A percentile compares a stretch with the other conserved stretches of the same genome.
phyloP scores from a whole-genome alignment of 2,797 vertebrate species.

The Odontamblyopus lacepedii region DNA sequence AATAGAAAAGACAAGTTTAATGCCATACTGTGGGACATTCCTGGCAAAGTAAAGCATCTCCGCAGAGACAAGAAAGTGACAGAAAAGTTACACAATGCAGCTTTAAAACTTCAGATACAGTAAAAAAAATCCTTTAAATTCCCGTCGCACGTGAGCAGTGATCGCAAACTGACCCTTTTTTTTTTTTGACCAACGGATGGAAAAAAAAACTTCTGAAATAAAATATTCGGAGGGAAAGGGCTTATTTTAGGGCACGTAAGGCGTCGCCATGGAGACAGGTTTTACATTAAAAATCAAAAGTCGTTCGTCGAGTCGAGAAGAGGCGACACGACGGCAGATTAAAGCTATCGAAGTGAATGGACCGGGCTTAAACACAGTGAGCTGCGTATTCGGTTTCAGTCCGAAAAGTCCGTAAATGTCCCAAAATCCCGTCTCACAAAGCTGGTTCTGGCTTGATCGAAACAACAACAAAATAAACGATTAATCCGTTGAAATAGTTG shows the following conservation, averaged over 20 bases:
- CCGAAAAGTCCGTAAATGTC: slow-evolving; percentile 32
- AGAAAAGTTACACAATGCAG: no score
- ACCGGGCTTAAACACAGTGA: slow-evolving; percentile 48
- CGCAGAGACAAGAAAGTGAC: no score
- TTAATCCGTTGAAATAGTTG: not conserved
- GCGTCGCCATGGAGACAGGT: slow-evolving; percentile 26
- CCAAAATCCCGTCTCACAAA: slow-evolving; percentile 40
- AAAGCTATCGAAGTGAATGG: slow-evolving; percentile 74
- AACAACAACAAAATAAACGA: not conserved
- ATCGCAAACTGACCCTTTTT: not conserved
- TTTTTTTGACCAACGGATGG: not conserved
- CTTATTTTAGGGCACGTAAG: slow-evolving; percentile 54
- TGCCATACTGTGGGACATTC: no score
- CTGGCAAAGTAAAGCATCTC: no score
- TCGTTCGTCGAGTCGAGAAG: slow-evolving; percentile 38
- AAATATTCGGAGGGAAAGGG: not conserved
- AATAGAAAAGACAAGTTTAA: no score
- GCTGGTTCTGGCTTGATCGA: slow-evolving; percentile 13
- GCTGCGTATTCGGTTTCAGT: slow-evolving; percentile 31
- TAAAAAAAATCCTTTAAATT: no score
- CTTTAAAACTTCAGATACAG: no score
- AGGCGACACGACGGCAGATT: slow-evolving; percentile 59
- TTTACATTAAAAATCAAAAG: slow-evolving; percentile 49
- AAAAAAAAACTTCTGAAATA: slow-evolving; percentile 16
- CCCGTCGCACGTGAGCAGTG: no score